phyloP scores from a whole-genome alignment of 2,113 vertebrate genomes.

The Semnopithecus entellus region DNA sequence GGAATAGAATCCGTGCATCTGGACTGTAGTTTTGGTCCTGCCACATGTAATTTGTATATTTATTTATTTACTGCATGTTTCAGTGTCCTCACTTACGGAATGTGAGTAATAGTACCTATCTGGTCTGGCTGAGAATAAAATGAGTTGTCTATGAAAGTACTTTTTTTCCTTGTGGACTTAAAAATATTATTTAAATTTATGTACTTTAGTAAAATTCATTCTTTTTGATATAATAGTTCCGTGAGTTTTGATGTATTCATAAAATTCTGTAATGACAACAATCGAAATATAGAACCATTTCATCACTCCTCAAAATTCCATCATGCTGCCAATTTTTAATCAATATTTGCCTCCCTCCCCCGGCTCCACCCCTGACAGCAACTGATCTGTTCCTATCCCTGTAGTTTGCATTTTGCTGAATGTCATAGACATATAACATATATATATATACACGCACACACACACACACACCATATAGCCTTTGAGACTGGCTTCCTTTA shows the following conservation, averaged over 20 bases:
- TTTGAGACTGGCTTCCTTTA: slow-evolving; percentile 30
- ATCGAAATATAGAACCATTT: not conserved
- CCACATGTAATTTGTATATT: not conserved
- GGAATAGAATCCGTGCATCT: not conserved
- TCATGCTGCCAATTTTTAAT: not conserved
- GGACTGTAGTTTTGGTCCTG: not conserved
- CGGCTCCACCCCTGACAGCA: not conserved
- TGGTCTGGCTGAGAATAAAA: slow-evolving; percentile 30
- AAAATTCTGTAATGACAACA: not conserved
- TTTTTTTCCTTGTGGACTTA: not conserved
- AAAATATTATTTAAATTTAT: not conserved
- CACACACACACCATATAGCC: not conserved
- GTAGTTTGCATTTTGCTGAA: not conserved
- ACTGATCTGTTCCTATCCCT: not conserved
- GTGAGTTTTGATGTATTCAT: not conserved
- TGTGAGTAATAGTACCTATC: not conserved
- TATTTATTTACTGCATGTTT: not conserved
- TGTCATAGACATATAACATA: not conserved
- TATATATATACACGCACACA: too few relatives aligned
- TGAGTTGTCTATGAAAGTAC: not conserved
- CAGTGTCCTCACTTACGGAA: not conserved
- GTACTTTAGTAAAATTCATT: not conserved
- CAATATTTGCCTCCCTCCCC: not conserved
- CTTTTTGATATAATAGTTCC: not conserved
- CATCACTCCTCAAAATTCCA: not conserved